Conservation (phyloP, 2,888 invertebrate species). For the Loripinus fragilis region DNA sequence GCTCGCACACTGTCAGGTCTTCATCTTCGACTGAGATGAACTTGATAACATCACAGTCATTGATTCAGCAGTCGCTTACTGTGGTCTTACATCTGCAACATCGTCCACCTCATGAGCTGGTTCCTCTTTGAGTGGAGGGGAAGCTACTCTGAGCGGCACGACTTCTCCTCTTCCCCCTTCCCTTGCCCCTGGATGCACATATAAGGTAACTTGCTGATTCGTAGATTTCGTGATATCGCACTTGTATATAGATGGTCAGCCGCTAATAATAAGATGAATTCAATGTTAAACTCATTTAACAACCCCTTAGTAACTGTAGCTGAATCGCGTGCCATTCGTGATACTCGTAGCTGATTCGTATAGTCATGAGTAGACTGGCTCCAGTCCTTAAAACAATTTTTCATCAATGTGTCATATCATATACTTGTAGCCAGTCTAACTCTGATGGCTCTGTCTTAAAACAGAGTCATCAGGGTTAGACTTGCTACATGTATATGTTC, state of each 20-base stretch:
- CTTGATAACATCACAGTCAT: constrained; percentile 31
- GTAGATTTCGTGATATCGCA: constrained; percentile 25
- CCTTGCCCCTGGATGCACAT: constrained; percentile 5
- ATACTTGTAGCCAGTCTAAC: too few species aligned
- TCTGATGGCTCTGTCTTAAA: too few species aligned
- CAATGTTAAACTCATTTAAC: constrained; percentile 25
- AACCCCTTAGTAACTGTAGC: constrained; percentile 18
- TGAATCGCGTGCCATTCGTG: too few species aligned
- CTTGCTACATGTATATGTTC: too few species aligned
- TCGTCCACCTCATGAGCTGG: constrained; percentile 11
- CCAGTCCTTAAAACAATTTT: too few species aligned
- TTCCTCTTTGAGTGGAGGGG: constrained; percentile 17
- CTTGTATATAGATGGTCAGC: constrained; percentile 33
- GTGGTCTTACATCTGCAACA: constrained; percentile 14
- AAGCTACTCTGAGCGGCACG: constrained; percentile 17
- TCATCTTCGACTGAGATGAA: constrained; percentile 43
- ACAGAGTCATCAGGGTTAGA: too few species aligned
- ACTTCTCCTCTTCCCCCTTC: constrained; percentile 3
- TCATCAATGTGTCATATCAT: too few species aligned
- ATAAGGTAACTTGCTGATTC: constrained; percentile 34
- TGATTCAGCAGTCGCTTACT: constrained; percentile 32
- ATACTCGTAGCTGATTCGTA: constrained; percentile 37
- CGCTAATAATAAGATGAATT: constrained; percentile 33
- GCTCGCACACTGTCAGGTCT: constrained; percentile 46
- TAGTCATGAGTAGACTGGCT: too few species aligned